Base-by-base conservation (phyloP, 2,113 vertebrate genomes). In the Chaetorhynchus papuensis region DNA sequence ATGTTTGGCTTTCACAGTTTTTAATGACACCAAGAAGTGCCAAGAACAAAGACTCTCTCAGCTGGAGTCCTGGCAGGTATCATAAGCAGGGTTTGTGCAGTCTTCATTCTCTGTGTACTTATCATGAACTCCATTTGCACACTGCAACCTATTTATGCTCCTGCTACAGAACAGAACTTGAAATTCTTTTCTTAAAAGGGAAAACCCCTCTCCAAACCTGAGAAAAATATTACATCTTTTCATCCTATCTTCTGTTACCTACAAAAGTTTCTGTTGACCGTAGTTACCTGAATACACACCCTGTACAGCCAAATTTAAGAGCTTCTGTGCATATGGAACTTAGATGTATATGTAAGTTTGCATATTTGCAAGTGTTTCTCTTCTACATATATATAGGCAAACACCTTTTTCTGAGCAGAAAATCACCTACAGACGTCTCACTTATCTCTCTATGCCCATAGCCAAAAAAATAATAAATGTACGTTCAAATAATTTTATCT, bases 41-140 rank as follows among this genome's bases (percentile, higher is more conserved):
- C 63, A 65, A 74, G 64, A 91, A 75, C 7, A 85, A 70, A 72
- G 27, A 47, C 30, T 44, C 16, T 7, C 65, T 68, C 50, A 94
- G 75, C 42, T 70, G 60, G 75, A 91, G 89, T 54, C 33, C 56
- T 93, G 68, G 82, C 68, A 88, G 59, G 60, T 83, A 66, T 41
- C 33, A 30, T 7, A 83, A 92, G 45, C 35, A 85, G 37, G 7
- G 20, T 35, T 77, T 77, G 17, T n/a, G 35, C 14, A 45, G 20
- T 23, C 53, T 57, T 82, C 61, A 52, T 79, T 80, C 33, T 35
- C 63, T 45, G 15, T 24, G 5, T 54, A 37, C 33, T 50, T 54
- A 76, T 6, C 42, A 39, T 13, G 37, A 74, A 74, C 16, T 69
- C 54, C 27, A 37, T 80, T 64, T 74, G 47, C 17, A 64, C 20